Percentiles rank a stretch among this genome's conserved stretches.
phyloP scores from a whole-genome alignment of 2,113 vertebrate genomes.

The Diadophis punctatus region DNA sequence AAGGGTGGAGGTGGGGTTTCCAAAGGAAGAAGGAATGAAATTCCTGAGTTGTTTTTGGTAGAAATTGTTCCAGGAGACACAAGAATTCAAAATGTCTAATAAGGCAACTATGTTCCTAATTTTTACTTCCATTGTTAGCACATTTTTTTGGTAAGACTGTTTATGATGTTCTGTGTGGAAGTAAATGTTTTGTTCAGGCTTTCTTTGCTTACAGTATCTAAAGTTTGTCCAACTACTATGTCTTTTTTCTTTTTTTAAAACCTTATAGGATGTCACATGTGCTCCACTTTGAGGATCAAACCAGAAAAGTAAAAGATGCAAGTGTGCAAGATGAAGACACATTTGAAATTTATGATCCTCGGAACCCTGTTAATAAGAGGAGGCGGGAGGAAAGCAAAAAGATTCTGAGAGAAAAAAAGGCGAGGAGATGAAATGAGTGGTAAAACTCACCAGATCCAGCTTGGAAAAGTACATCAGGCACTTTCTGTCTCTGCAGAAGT shows the following conservation, averaged over 20 bases:
- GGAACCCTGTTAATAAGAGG: conserved; percentile 95
- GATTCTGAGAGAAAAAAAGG: conserved; percentile 93
- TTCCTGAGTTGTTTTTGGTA: background rate
- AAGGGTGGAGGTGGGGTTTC: background rate
- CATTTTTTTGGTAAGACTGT: background rate
- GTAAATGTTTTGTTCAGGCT: background rate
- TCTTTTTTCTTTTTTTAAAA: conserved; percentile 29
- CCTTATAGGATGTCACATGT: conserved; percentile 89
- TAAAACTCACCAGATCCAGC: conserved; percentile 35
- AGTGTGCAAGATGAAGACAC: conserved; percentile 95
- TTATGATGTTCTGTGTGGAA: background rate
- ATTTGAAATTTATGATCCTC: conserved; percentile 96
- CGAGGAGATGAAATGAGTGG: conserved; percentile 72
- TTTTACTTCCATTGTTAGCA: background rate
- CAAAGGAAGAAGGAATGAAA: background rate
- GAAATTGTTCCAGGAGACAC: background rate
- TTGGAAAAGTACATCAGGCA: conserved; percentile 46
- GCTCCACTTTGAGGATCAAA: conserved; percentile 95
- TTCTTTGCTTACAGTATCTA: background rate
- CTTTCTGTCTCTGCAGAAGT: conserved; percentile 32
- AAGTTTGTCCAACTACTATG: background rate
- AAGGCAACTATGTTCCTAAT: background rate
- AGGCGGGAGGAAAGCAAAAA: conserved; percentile 96
- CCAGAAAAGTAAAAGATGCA: conserved; percentile 95
- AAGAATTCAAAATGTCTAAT: background rate